Evolutionary conservation across 2,888 invertebrate species (phyloP).

Genomic region (Oxycera nigricornis): DNA sequence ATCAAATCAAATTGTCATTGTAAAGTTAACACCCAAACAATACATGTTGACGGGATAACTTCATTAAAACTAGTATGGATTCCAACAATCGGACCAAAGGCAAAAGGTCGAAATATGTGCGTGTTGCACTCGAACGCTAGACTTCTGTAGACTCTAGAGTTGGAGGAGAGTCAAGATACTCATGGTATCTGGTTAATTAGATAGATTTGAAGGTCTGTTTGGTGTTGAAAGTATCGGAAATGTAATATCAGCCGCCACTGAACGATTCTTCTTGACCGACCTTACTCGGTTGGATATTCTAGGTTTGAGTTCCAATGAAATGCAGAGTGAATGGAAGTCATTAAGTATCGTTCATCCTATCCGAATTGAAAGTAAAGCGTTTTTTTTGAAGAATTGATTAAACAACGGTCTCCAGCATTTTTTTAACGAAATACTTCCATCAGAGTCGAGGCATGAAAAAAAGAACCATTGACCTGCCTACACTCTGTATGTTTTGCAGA

Average conservation of each 20-base stretch:
- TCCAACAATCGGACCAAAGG: not conserved
- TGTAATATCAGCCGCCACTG: not conserved
- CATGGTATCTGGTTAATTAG: not conserved
- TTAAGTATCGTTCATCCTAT: not conserved
- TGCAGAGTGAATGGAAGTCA: not conserved
- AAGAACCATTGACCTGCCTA: not conserved
- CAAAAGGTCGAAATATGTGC: not conserved
- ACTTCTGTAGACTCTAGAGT: not conserved
- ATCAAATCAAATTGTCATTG: slow-evolving; percentile 13
- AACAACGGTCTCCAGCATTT: not conserved
- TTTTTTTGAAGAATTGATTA: not conserved
- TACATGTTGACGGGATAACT: not conserved
- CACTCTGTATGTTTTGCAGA: not conserved
- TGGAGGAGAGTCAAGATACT: not conserved
- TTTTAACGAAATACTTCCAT: not conserved
- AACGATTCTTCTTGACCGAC: not conserved
- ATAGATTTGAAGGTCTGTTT: slow-evolving; percentile 3
- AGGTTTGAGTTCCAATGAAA: not conserved
- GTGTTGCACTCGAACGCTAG: not conserved
- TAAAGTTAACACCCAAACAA: not conserved
- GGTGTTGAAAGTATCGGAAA: not conserved
- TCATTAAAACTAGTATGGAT: not conserved
- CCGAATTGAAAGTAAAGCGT: not conserved
- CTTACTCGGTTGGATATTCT: slow-evolving; percentile 25
- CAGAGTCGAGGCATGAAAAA: not conserved